A percentile compares a stretch with the other conserved stretches of the same genome.
phyloP scores from a whole-genome alignment of 30 jellyfish, hydroid and myxozoan species.

The Aurelia sp. region DNA sequence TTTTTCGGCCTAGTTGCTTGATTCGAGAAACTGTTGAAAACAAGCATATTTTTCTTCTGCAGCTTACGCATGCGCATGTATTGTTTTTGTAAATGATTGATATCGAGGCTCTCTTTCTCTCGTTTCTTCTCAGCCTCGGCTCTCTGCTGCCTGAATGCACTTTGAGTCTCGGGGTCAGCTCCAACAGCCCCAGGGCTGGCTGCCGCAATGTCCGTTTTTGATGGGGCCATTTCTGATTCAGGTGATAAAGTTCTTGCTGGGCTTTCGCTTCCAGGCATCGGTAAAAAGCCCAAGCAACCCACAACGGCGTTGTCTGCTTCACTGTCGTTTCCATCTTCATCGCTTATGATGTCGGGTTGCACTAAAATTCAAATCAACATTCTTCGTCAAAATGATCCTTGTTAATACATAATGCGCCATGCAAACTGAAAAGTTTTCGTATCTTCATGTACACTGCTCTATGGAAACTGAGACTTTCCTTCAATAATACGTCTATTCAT shows the following conservation, averaged over 20 bases:
- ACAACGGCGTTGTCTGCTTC: conserved; percentile 42
- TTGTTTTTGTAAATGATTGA: conserved; percentile 69
- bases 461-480: too few species aligned
- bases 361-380: neutral
- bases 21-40: conserved; percentile 71
- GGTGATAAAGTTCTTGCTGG: neutral
- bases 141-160: conserved; percentile 70
- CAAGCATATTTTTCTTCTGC: conserved; percentile 89
- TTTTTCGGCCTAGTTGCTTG: conserved; percentile 51
- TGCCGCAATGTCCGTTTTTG: conserved; percentile 69
- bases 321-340: conserved; percentile 66
- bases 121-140: conserved; percentile 69
- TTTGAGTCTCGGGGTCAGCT: conserved; percentile 74
- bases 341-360: conserved; percentile 59
- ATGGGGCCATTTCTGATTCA: conserved; percentile 34
- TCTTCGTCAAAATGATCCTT: too few species aligned
- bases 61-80: conserved; percentile 89
- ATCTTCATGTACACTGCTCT: too few species aligned
- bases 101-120: conserved; percentile 73
- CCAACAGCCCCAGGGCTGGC: conserved; percentile 82
- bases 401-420: too few species aligned
- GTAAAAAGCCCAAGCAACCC: conserved; percentile 63
- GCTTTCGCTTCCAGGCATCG: conserved; percentile 21
- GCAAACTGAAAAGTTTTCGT: too few species aligned
- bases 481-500: too few species aligned